Base-by-base conservation (phyloP, 2,113 vertebrate genomes). In the Lampris incognitus region DNA sequence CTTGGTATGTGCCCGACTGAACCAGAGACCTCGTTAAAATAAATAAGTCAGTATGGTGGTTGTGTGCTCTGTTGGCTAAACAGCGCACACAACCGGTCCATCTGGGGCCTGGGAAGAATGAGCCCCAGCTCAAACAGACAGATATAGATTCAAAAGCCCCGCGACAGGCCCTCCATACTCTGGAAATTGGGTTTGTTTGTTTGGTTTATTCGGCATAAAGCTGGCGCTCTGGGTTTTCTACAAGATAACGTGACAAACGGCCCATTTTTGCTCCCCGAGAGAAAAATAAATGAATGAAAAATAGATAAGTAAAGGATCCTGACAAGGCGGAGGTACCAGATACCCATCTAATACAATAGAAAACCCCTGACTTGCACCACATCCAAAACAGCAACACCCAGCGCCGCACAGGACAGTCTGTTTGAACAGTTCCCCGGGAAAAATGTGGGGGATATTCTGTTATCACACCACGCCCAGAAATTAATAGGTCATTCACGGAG, bases 1-100 rank as follows among this genome's bases (percentile, higher is more conserved):
- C 78, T 54, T 63, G 50, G 74, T 86, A 82, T 92, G 77, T 83
- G 74, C 82, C 55, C 69, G 62, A 52, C 63, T 80, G 65, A 61
- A 63, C 78, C 75, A 66, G 67, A 78, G 73, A 69, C 58, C 74
- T 86, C 60, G 86, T 87, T 80, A 78, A 78, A 91, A 88, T 76
- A 89, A 90, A 90, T 90, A 81, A 86, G 69, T 89, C 67, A 87
- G 83, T 78, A 76, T 91, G 83, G 85, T 76, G 74, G 73, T 82
- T 84, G 74, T 85, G 68, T 79, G 68, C 72, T 79, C 39, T 69
- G 54, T 76, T 86, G 55, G 66, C 78, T 69, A 56, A 66, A 75
- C 71, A 69, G 82, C 72, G 52, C 72, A 54, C 78, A 69, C 24
- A 24, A 24, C 24, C 24, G 24, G 89, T 87, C 87, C 88, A 87